Evolutionary conservation across 2,888 invertebrate genomes (phyloP).

Genomic region (Caenorhabditis doughertyi): DNA sequence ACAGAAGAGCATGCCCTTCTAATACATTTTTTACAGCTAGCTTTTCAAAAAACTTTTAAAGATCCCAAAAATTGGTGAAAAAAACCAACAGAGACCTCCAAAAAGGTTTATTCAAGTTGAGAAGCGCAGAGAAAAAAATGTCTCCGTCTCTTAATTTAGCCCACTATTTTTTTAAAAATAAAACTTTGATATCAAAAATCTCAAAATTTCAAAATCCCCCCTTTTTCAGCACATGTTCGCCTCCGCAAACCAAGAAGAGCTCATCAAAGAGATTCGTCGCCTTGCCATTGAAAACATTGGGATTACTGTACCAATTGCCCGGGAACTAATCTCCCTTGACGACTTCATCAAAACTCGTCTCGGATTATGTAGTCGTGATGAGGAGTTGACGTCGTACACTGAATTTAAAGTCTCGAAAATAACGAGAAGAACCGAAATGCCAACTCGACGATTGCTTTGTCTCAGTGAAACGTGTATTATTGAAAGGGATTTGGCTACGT

Average conservation of each 20-base stretch:
- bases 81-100: no score
- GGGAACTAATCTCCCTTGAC: slow-evolving; percentile 90
- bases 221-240: slow-evolving; percentile 85
- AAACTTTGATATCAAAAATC: no score
- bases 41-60: no score
- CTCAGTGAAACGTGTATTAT: slow-evolving; percentile 93
- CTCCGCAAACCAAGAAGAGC: slow-evolving; percentile 90
- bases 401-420: slow-evolving; percentile 97
- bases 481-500: slow-evolving; percentile 97
- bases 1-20: no score
- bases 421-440: slow-evolving; percentile 88
- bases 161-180: no score
- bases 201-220: not conserved
- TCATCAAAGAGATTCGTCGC: slow-evolving; percentile 92
- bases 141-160: no score
- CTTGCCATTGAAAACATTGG: slow-evolving; percentile 90
- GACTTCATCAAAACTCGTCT: slow-evolving; percentile 92
- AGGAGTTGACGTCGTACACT: slow-evolving; percentile 95
- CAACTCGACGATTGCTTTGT: slow-evolving; percentile 92
- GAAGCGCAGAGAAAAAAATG: no score
- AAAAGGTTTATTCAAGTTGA: no score
- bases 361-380: slow-evolving; percentile 95
- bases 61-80: no score
- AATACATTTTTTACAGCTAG: no score
- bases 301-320: slow-evolving; percentile 90